Evolutionary conservation across 2,113 vertebrate genomes (phyloP), one percentile per base, ranked within the genome.

Genomic region (Neolamprologus toae): DNA sequence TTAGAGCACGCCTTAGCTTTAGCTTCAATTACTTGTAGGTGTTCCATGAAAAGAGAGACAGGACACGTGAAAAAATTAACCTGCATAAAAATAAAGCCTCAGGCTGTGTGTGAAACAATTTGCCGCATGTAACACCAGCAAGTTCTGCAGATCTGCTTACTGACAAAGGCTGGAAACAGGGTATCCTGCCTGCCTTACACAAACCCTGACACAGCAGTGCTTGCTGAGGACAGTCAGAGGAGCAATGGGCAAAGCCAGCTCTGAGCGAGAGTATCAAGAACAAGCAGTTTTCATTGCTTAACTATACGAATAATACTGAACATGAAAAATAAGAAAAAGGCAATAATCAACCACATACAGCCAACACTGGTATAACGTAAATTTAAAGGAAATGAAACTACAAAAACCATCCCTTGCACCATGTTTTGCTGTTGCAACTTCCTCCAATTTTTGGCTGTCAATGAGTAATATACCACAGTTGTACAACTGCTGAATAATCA

Each of bases 361-460:
- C 47, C 3, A 59, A n/a, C 2, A 4, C 26, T n/a, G 8, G 40
- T 53, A 31, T 73, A 37, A 92, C 8, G 63, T 81, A 45, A 91
- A 80, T 7, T 4, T 63, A 51, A 61, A 89, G 93, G 92, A 94
- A 95, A 90, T 91, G 92, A 95, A 94, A 95, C 91, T 88, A 92
- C 3, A 85, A 87, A 81, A 80, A 79, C 28, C 45, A 86, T 92
- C 21, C 23, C 53, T 87, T 14, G 66, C 13, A 13, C 31, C 54
- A 54, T 8, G 42, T 73, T 90, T 80, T 55, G 51, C 23, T 92
- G 89, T 90, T 89, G 86, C 85, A 91, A 93, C 82, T 91, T 94
- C 92, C 92, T 87, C 11, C 57, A 59, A 76, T 92, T 93, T 84
- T 92, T 84, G 26, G 21, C 85, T 92, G 89, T n/a, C 13, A 9